Evolutionary conservation across 2,113 vertebrate genomes (phyloP).

Genomic region (Eublepharis macularius): DNA sequence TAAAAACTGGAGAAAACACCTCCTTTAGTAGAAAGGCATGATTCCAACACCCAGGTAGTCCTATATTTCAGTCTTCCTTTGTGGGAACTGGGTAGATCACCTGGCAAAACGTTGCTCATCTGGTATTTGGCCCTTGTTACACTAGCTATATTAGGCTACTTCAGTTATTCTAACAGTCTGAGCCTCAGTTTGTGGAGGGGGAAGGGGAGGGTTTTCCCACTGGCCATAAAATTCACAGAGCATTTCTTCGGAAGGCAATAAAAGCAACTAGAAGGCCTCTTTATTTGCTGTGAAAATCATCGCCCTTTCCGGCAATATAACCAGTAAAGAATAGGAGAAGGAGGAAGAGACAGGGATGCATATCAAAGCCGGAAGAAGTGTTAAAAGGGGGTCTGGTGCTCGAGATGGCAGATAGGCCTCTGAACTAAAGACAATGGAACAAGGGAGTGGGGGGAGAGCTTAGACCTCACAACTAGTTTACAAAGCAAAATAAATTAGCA

Average conservation of each 20-base stretch:
- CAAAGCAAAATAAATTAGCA: constrained; percentile 83
- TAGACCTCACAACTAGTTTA: constrained; percentile 83
- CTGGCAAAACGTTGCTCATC: not conserved
- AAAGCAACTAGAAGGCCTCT: constrained; percentile 56
- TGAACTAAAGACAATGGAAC: constrained; percentile 80
- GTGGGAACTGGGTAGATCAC: not conserved
- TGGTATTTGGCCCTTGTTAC: not conserved
- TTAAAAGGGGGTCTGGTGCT: constrained; percentile 81
- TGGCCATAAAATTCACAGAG: constrained; percentile 70
- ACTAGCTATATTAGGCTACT: constrained; percentile 10
- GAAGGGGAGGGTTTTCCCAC: constrained; percentile 63
- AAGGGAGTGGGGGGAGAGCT: constrained; percentile 10
- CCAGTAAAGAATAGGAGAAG: constrained; percentile 65
- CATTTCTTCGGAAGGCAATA: constrained; percentile 64
- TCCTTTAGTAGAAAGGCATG: not conserved
- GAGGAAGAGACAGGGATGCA: constrained; percentile 78
- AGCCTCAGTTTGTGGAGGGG: constrained; percentile 50
- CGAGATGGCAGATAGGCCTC: constrained; percentile 86
- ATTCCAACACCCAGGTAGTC: constrained; percentile 9
- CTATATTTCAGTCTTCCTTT: not conserved
- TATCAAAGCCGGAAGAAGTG: constrained; percentile 90
- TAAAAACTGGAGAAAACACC: constrained; percentile 23
- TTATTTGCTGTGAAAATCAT: constrained; percentile 81
- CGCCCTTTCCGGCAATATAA: constrained; percentile 82
- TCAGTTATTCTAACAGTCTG: constrained; percentile 34